Base-by-base conservation (phyloP, 2,888 invertebrate genomes). In the Hydroisotoma schaefferi region DNA sequence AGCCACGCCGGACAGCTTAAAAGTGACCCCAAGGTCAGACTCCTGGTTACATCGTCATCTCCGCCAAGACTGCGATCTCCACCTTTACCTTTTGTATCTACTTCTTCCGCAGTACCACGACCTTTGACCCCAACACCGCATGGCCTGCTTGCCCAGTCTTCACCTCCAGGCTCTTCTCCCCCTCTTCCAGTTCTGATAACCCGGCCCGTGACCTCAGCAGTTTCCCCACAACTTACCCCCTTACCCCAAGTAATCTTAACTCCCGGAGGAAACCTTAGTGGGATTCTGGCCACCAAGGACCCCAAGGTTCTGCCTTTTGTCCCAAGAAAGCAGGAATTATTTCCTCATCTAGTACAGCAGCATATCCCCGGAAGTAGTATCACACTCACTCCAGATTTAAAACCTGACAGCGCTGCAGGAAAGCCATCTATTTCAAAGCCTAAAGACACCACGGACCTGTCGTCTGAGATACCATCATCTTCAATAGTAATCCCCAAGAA, bases 291-390 rank as follows among this genome's bases (percentile, higher is more conserved):
- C 18, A 6, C 49, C 8, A 27, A 49, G 25, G 46, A 46, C 15
- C 6, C 46, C 3, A 46, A 46, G 20, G 5, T 46, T 5, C 23
- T 46, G 2, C 46, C 46, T 5, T 46, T 46, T 23, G 12, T 27
- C n/a, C 1, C 55, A 8, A 51, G 59, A 26, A 59, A 57, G 37
- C 61, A 61, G 23, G 61, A 63, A 48, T 20, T 61, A 18, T 66
- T 63, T 20, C 59, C 63, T 8, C 56, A 66, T 49, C 33, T 63
- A 33, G 43, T 53, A 38, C 65, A 59, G 37, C 51, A 58, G 38
- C 46, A n/a, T n/a, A n/a, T n/a, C n/a, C n/a, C n/a, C n/a, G n/a
- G n/a, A n/a, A n/a, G n/a, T n/a, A n/a, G n/a, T n/a, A n/a, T n/a
- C n/a, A n/a, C n/a, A n/a, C n/a, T n/a, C n/a, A n/a, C n/a, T n/a